Conservation (phyloP, 2,888 invertebrate genomes). For the Philonicus albiceps region DNA sequence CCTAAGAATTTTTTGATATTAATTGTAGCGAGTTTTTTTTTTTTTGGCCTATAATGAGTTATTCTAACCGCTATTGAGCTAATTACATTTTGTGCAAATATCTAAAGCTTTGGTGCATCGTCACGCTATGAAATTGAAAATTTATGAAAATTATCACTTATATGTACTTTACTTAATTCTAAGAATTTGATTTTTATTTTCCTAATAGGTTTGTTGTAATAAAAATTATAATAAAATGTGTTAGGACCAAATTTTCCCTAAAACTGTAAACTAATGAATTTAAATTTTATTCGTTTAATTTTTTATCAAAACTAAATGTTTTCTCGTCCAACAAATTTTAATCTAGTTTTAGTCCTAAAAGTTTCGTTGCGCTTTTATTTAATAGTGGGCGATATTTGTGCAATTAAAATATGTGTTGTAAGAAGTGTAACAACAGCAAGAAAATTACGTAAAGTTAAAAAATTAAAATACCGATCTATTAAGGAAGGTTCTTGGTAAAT, state of each 20-base stretch:
- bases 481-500: no score
- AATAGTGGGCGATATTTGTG: background rate
- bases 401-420: background rate
- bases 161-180: background rate
- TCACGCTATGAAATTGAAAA: background rate
- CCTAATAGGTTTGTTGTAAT: background rate
- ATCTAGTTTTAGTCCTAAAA: background rate
- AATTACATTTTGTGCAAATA: conserved; percentile 1
- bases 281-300: background rate
- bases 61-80: background rate
- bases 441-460: no score
- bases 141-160: background rate
- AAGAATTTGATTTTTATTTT: background rate
- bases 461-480: no score
- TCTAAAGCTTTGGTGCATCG: conserved; percentile 16
- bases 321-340: no score
- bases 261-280: background rate
- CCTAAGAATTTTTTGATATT: conserved; percentile 1
- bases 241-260: background rate
- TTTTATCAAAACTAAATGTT: background rate
- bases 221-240: background rate
- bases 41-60: background rate
- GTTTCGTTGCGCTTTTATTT: background rate
- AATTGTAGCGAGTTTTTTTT: background rate
- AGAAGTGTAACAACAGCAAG: background rate